Evolutionary conservation across 1,140 invertebrate species (phyloP), one percentile per base, ranked within the genome.

Genomic region (Lucilia sericata): DNA sequence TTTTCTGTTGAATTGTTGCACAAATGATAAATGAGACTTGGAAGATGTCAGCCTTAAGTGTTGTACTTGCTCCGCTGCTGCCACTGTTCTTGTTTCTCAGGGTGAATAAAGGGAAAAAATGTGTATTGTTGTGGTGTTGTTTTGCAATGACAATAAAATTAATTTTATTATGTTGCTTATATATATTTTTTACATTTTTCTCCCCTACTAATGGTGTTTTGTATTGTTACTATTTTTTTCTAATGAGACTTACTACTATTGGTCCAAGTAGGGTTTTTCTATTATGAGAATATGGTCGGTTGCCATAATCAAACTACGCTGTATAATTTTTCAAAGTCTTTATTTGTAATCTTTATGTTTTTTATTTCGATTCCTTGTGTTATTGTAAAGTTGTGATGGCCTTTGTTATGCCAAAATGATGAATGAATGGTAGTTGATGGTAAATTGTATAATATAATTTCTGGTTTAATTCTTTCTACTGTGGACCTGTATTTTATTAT

Each of bases 101-200:
- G 19, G 17, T 60, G 81, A 82, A 30, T 30, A 30, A 60, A 9
- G 55, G 25, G 34, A 36, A 34, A 42, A 36, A 78, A 10, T 78
- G 4, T 36, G 7, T 42, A 17, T 78, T 82, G 49, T 60, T 65
- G 42, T 42, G 14, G 81, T 65, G 30, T 82, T 82, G 51, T 82
- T 60, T 82, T 34, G 25, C 21, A 82, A 82, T 65, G 81, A 82
- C 51, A 82, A 82, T 60, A 60, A 74, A 42, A 82, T 82, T 82
- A 65, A 74, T 82, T 82, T 60, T 34, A 82, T 82, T 65, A 49
- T 36, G 81, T 82, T 65, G 49, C 55, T 65, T 65, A 49, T 2
- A 30, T 30, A 30, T 30, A 30, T 30, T 30, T 25, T 80, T 19
- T 21, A 47, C n/a, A 25, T 80, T 80, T 80, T 80, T 10, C 42